These are phyloP conservation scores for Lagria hirta DNA, from an alignment of 2,888 invertebrate species.

Conservation along the genomic window DNA sequence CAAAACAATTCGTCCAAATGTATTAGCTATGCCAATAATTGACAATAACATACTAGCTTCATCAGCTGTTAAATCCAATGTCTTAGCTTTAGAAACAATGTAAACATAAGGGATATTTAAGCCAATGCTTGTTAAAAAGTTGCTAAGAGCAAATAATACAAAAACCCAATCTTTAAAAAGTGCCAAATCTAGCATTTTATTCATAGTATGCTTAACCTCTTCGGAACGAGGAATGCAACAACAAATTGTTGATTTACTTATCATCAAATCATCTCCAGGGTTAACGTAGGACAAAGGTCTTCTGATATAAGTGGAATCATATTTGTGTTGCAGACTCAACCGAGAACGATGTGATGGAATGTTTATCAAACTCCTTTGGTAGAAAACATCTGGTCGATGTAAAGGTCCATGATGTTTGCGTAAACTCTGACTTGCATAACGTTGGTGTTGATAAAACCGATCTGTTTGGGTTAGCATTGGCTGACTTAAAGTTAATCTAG, in stretches of 20 bases:
- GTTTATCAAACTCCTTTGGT: constrained; percentile 72
- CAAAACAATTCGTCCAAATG: constrained; percentile 83
- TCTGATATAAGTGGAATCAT: constrained; percentile 38
- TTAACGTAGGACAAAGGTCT: constrained; percentile 36
- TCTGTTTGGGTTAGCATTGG: constrained; percentile 59
- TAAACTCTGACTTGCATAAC: constrained; percentile 58
- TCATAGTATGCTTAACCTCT: constrained; percentile 70
- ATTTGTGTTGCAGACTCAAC: constrained; percentile 38
- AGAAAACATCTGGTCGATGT: constrained; percentile 85
- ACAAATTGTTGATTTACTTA: constrained; percentile 51
- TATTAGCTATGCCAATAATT: constrained; percentile 84
- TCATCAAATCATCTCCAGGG: constrained; percentile 26
- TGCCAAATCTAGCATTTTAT: constrained; percentile 83
- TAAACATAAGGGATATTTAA: constrained; percentile 94
- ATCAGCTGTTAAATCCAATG: constrained; percentile 59
- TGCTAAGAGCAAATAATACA: constrained; percentile 86
- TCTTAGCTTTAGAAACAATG: constrained; percentile 72
- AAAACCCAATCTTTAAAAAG: constrained; percentile 85
- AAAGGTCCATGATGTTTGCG: constrained; percentile 64
- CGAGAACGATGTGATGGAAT: constrained; percentile 49
- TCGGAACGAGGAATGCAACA: constrained; percentile 62
- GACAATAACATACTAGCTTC: constrained; percentile 72
- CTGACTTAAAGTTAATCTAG: constrained; percentile 69
- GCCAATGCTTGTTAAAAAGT: constrained; percentile 93
- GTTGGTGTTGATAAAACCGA: constrained; percentile 16